Evolutionary conservation across 2,113 vertebrate genomes (phyloP), one percentile per base, ranked within the genome.

Genomic region (Eptatretus burgeri): DNA sequence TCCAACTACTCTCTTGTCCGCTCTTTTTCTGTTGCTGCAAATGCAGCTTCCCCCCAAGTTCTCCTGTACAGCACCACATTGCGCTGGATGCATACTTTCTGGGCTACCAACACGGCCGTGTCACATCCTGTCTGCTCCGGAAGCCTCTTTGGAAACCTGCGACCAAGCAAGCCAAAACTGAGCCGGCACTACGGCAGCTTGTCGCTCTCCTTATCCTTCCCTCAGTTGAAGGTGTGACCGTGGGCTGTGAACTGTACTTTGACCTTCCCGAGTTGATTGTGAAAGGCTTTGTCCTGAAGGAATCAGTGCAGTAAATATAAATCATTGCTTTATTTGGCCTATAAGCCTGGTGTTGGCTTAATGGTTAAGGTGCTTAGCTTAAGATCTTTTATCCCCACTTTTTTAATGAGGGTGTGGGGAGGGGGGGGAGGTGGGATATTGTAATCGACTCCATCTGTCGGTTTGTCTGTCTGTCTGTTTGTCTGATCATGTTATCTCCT

Each of bases 21-120:
- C 63, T 70, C 68, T 70, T n/a, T 13, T 1, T 67, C 65, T 5
- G 7, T 41, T 7, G 27, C 56, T 64, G 11, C 68, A 96, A 89
- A 84, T 53, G 70, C 75, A 12, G 77, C 72, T 52, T 80, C 85
- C 75, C 89, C 87, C 19, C 79, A 77, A 71, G 84, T 95, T 71
- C 78, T 98, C 68, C 76, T 98, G 52, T 98, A 98, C 69, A 95
- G 91, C 76, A 94, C 84, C 76, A 98, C 91, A 1, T 74, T 98
- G 65, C 89, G 91, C 64, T 98, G 91, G 91, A 95, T 98, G 88
- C 91, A 98, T 70, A 98, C 95, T 74, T 98, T 98, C 66, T 94
- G 85, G 86, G 88, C 91, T 67, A 95, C 85, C 0, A 94, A 87
- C 87, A 93, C 82, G 65, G 81, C 80, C 0, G 81, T 94, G 62